phyloP scores from a whole-genome alignment of 2,888 invertebrate species.

The Notocelia uddmanniana region DNA sequence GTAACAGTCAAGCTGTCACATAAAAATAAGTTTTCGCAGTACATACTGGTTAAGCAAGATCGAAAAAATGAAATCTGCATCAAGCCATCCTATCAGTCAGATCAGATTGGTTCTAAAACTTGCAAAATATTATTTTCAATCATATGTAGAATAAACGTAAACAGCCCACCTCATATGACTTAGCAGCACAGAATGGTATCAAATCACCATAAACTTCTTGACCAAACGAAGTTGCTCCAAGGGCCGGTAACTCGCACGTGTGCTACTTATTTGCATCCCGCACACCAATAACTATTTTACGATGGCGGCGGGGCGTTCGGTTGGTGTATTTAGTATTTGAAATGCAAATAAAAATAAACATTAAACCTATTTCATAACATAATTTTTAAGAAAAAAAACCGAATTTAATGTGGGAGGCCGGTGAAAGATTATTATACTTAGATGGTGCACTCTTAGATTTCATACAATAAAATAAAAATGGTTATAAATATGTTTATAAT shows the following conservation, averaged over 20 bases:
- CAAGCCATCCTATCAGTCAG: background rate
- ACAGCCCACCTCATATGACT: slow-evolving; percentile 48
- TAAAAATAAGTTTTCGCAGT: background rate
- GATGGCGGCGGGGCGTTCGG: background rate
- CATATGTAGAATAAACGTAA: slow-evolving; percentile 4
- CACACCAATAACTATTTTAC: background rate
- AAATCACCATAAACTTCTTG: slow-evolving; percentile 78
- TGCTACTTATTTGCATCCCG: slow-evolving; percentile 12
- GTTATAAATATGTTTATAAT: too few relatives aligned
- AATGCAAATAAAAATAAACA: background rate
- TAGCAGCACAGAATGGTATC: slow-evolving; percentile 82
- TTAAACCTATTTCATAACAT: background rate
- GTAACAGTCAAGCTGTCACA: background rate
- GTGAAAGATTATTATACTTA: too few relatives aligned
- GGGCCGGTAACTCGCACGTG: slow-evolving; percentile 12
- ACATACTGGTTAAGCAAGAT: background rate
- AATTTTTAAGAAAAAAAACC: too few relatives aligned
- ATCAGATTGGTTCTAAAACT: background rate
- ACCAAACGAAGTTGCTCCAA: slow-evolving; percentile 35
- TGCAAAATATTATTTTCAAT: background rate
- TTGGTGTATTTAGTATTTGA: too few relatives aligned
- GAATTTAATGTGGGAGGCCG: too few relatives aligned
- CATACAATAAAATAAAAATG: too few relatives aligned
- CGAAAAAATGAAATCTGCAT: background rate
- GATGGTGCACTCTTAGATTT: too few relatives aligned